A percentile compares a stretch with the other conserved stretches of the same genome.
phyloP scores from a whole-genome alignment of 2,797 vertebrate species.

The Pseudotriccus pelzelni region DNA sequence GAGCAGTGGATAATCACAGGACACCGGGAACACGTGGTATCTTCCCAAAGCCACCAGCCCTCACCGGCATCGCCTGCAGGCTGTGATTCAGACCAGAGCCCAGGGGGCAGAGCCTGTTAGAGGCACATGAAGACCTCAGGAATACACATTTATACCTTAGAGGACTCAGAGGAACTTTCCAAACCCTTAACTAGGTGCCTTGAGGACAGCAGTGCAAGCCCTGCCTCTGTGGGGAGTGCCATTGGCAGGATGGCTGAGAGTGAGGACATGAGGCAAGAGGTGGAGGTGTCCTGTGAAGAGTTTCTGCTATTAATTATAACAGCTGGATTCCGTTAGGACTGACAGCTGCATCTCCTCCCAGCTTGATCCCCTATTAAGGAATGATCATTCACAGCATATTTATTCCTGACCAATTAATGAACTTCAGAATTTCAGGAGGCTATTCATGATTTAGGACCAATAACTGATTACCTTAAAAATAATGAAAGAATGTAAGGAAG shows the following conservation, averaged over 20 bases:
- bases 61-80: accelerated
- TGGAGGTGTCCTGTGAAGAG: too few relatives aligned
- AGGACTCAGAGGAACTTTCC: not conserved
- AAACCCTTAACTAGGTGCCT: not conserved
- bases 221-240: not conserved
- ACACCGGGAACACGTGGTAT: accelerated
- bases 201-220: not conserved
- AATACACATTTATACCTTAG: not conserved
- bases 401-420: not conserved
- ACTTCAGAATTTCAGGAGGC: not conserved
- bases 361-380: not conserved
- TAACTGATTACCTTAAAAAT: not conserved
- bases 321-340: not conserved
- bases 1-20: not conserved
- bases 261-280: not conserved
- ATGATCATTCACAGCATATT: not conserved
- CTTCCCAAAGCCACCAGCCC: not conserved
- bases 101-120: not conserved
- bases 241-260: not conserved
- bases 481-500: not conserved
- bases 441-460: not conserved
- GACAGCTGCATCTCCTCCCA: not conserved
- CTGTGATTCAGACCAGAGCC: not conserved
- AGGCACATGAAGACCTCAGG: not conserved
- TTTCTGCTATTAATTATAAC: not conserved